Percentiles rank a stretch among this genome's conserved stretches.
Evolutionary conservation across 1,140 invertebrate species (phyloP).

Genomic region (Lasaia peninsularis): DNA sequence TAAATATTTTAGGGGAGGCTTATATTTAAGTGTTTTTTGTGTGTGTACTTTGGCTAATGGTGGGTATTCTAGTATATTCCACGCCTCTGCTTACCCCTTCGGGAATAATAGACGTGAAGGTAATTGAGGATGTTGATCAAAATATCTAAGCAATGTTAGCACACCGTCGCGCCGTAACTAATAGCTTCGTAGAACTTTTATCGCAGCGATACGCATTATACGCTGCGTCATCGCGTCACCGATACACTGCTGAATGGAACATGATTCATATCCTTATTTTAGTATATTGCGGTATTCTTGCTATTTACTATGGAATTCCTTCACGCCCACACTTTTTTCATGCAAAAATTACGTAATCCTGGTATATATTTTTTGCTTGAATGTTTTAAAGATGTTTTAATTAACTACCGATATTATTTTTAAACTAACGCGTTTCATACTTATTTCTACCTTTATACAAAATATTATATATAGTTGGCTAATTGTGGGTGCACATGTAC

Average conservation of each 20-base stretch:
- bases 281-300: conserved; percentile 49
- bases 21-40: too few relatives aligned
- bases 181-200: conserved; percentile 50
- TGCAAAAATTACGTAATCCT: conserved; percentile 22
- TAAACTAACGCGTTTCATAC: too few relatives aligned
- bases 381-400: too few relatives aligned
- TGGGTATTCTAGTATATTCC: neutral
- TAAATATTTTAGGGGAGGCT: too few relatives aligned
- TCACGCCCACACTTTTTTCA: conserved; percentile 45
- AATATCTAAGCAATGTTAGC: neutral
- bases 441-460: too few relatives aligned
- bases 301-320: conserved; percentile 65
- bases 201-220: conserved; percentile 38
- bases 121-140: conserved; percentile 10
- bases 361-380: neutral
- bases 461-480: too few relatives aligned
- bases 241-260: conserved; percentile 42
- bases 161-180: conserved; percentile 18
- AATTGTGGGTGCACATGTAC: too few relatives aligned
- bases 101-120: neutral
- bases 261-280: conserved; percentile 63
- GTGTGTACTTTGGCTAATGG: too few relatives aligned
- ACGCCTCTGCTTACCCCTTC: neutral
- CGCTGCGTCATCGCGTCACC: conserved; percentile 51
- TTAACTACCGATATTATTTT: too few relatives aligned